Percentiles rank a stretch among this genome's conserved stretches.
phyloP scores from a whole-genome alignment of 2,113 vertebrate genomes.

The Eptatretus burgeri region DNA sequence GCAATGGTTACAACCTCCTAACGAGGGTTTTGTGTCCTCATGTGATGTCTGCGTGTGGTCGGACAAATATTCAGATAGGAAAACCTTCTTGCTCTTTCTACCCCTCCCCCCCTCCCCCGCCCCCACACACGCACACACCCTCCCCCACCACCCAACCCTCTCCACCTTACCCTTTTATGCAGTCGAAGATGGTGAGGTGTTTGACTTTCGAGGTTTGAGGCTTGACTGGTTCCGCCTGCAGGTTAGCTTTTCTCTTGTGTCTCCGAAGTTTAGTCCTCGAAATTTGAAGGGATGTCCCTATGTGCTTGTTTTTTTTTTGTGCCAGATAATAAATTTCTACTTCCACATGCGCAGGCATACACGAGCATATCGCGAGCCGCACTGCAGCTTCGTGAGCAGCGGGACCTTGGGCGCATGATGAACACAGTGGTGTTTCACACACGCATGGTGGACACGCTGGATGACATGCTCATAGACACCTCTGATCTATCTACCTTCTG shows the following conservation, averaged over 20 bases:
- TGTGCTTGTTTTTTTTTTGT: background rate
- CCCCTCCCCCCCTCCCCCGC: no score
- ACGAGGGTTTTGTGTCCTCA: no score
- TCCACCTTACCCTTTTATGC: background rate
- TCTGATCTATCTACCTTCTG: slow-evolving; percentile 43
- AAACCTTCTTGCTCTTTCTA: no score
- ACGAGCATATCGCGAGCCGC: slow-evolving; percentile 46
- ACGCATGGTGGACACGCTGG: slow-evolving; percentile 35
- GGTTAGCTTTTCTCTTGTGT: slow-evolving; percentile 16
- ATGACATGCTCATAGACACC: slow-evolving; percentile 30
- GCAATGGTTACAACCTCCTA: no score
- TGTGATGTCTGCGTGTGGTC: no score
- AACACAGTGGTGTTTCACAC: slow-evolving; percentile 59
- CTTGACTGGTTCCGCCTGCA: slow-evolving; percentile 72
- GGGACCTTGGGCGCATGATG: slow-evolving; percentile 43
- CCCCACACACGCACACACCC: no score
- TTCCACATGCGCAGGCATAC: slow-evolving; percentile 24
- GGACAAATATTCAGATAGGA: no score
- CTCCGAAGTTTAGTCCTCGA: background rate
- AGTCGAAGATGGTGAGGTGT: slow-evolving; percentile 37
- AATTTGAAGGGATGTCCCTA: background rate
- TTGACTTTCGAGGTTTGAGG: slow-evolving; percentile 40
- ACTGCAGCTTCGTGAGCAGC: slow-evolving; percentile 28
- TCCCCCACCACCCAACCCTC: no score
- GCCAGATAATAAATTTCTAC: background rate